Evolutionary conservation across 2,113 vertebrate genomes (phyloP).

Genomic region (Pyxicephalus adspersus): DNA sequence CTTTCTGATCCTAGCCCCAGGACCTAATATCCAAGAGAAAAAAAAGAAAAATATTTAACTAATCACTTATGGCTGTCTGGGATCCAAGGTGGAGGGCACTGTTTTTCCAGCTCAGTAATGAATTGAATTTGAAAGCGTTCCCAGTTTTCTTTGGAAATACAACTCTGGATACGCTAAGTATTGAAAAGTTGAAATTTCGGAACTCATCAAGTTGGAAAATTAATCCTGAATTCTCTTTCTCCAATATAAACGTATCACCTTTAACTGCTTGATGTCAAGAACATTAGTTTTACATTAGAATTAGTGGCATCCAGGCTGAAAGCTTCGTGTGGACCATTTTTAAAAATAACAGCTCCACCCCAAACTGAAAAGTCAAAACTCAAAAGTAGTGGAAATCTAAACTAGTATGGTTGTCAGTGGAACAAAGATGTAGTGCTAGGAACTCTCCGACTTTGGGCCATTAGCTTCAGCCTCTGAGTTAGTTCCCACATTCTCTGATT

Average conservation of each 20-base stretch:
- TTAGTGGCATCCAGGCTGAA: neutral
- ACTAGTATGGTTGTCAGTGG: too few relatives aligned
- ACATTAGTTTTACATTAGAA: too few relatives aligned
- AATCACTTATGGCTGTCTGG: constrained; percentile 47
- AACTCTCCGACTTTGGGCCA: too few relatives aligned
- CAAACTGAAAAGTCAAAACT: too few relatives aligned
- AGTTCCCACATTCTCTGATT: too few relatives aligned
- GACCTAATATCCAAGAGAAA: constrained; percentile 38
- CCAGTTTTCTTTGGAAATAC: constrained; percentile 55
- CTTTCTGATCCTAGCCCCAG: constrained; percentile 34
- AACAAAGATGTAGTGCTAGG: too few relatives aligned
- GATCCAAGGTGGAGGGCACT: constrained; percentile 45
- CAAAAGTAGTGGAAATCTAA: too few relatives aligned
- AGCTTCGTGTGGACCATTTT: too few relatives aligned
- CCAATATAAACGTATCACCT: neutral
- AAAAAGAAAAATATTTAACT: constrained; percentile 31
- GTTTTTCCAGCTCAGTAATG: constrained; percentile 52
- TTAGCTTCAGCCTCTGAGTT: too few relatives aligned
- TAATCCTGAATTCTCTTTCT: constrained; percentile 5
- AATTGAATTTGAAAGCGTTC: constrained; percentile 50
- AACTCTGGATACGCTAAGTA: constrained; percentile 32
- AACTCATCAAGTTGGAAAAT: constrained; percentile 42
- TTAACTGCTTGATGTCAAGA: constrained; percentile 5
- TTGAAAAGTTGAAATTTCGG: constrained; percentile 34
- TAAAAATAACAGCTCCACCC: too few relatives aligned